Base-by-base conservation (phyloP, 2,797 vertebrate genomes). In the Natrix natrix region DNA sequence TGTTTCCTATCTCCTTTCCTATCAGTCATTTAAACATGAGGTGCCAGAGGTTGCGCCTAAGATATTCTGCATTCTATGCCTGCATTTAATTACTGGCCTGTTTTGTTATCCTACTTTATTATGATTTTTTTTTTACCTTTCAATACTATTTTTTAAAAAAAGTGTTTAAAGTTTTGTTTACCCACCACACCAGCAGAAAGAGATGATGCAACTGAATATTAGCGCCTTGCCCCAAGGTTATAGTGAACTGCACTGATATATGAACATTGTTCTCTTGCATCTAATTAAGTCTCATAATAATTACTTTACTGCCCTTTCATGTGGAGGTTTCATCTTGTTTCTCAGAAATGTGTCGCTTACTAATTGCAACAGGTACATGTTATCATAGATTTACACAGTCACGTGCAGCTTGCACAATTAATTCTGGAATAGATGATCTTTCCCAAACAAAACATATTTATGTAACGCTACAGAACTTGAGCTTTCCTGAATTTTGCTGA, bases 231-330 rank as follows among this genome's bases (percentile, higher is more conserved):
- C 59, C 74, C 74, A 86, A 86, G 90, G 69, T 87, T 89, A 74
- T 89, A 74, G 5, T 66, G 59, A 93, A 37, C 48, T 91, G 93
- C 78, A 59, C 26, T 22, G 56, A 28, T 32, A 56, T 28, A 11
- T 52, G 59, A 91, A 66, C 59, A 90, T 66, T 91, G 69, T 60
- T 43, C 24, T 89, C 69, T 56, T 90, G 7, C 69, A 93, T 93
- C 90, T 89, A 89, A 91, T 93, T 52, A 89, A 86, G 43, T 11
- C 56, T 66, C 24, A 5, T 37, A 57, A 20, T 69, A n/a, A 43
- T 69, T 69, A 32, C 7, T 57, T 37, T 32, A 83, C n/a, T 83
- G 56, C 6, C 87, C 57, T 91, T 37, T 56, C 10, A 37, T 10
- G 26, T 56, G 54, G 26, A 37, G 24, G n/a, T 63, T 91, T 74